Evolutionary conservation across 2,888 invertebrate genomes (phyloP), one percentile per base, ranked within the genome.

Genomic region (Cheilosia impressa): DNA sequence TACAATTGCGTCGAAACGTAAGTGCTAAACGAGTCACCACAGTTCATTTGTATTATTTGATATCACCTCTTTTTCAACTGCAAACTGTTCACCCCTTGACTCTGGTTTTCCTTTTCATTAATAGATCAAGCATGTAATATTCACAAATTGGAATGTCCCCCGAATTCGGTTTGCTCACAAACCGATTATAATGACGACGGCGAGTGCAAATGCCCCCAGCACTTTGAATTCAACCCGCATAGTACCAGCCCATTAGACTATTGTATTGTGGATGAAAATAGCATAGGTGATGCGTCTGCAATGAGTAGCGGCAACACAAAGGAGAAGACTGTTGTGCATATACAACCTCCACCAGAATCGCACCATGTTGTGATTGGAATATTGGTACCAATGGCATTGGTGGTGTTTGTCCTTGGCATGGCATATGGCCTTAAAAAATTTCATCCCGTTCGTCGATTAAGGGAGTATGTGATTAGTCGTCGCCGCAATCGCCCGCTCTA

Each of bases 331-430:
- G 81, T 85, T 13, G 85, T 85, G 57, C 85, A 85, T n/a, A 81
- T 85, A 72, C 87, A 63, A 77, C 88, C 41, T 38, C 84, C 45
- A 6, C 38, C 85, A 17, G 80, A 85, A 38, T 80, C 87, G 6
- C 89, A 89, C 76, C 89, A 89, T 78, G 79, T 89, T 50, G 60
- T 88, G 15, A 80, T 88, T 72, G 88, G 89, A n/a, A 89, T 89
- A 73, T 38, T 89, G 27, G 87, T 89, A 22, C 89, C 89, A 6
- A 84, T 89, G 55, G 71, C 88, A 43, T 73, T 89, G 50, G 88
- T 89, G 6, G 63, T 88, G 41, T 41, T 87, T n/a, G 77, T 88
- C n/a, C 83, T 89, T 43, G 88, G 87, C 9, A 60, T 87, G 10
- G 87, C 87, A 17, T 88, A 88, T 78, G 83, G 79, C 2, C 58